Evolutionary conservation across 2,888 invertebrate genomes (phyloP).

Genomic region (Leucophora obtusa): DNA sequence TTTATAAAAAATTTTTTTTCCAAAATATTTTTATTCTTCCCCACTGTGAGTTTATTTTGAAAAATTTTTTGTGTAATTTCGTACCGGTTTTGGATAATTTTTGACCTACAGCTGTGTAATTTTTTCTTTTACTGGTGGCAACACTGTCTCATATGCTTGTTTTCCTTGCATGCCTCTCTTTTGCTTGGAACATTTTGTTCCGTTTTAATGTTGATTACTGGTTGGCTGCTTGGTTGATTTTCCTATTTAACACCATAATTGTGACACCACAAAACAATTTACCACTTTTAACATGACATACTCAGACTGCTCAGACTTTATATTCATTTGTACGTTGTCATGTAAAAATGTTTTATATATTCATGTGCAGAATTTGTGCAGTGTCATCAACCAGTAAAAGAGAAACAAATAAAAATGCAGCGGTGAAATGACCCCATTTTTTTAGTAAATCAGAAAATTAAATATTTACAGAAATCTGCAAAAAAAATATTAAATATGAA

Average conservation of each 20-base stretch:
- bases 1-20: too few relatives aligned
- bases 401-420: conserved; percentile 21
- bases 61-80: too few relatives aligned
- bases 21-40: too few relatives aligned
- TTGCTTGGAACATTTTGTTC: conserved; percentile 38
- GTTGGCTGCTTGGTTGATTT: conserved; percentile 29
- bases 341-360: conserved; percentile 37
- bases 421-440: conserved; percentile 34
- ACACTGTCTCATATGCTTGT: too few relatives aligned
- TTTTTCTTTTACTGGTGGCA: too few relatives aligned
- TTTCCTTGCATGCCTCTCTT: background rate
- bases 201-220: conserved; percentile 24
- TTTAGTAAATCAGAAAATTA: conserved; percentile 5
- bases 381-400: conserved; percentile 40
- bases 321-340: conserved; percentile 36
- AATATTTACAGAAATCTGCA: conserved; percentile 4
- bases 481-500: background rate
- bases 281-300: conserved; percentile 42
- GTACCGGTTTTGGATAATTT: too few relatives aligned
- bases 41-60: too few relatives aligned
- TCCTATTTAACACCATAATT: conserved; percentile 48
- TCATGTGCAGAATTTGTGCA: conserved; percentile 40
- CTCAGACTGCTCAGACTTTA: background rate
- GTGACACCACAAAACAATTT: conserved; percentile 20
- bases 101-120: too few relatives aligned